Base-by-base conservation (phyloP, 2,797 vertebrate species). In the Rhinogobio ventralis region DNA sequence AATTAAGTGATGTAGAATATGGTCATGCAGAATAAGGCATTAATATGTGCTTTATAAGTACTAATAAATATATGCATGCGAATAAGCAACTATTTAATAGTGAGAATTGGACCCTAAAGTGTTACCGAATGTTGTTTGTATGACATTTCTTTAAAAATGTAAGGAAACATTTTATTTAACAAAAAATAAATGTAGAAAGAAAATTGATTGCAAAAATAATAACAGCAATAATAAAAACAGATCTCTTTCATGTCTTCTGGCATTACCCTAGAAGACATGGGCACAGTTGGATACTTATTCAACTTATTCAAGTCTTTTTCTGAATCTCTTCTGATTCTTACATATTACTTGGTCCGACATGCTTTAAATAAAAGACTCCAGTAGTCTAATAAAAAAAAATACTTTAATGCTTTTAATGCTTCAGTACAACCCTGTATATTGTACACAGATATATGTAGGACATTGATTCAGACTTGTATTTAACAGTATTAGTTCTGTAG, bases 361-460 rank as follows among this genome's bases (percentile, higher is more conserved):
- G 78, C 15, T 67, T 73, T 9, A 60, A 67, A 83, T 76, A 46
- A 80, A 81, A 85, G 77, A 79, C 60, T 20, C 5, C 3, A 49
- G 25, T n/a, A 60, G 79, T 42, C 85, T 49, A 79, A 82, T 81
- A 80, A 53, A 79, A 88, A 88, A 82, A 36, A 36, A 5, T 39
- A 19, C 73, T 64, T 87, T 57, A 82, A 79, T 20, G 2, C 39
- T 42, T 42, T 42, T 42, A 42, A 42, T 46, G 66, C 23, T 62
- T 76, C 33, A 68, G 20, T 36, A 36, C 33, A 39, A 42, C 53
- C 49, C 5, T 55, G 45, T 46, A 66, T 49, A 42, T 71, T 51
- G 51, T 78, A 17, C 39, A 77, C 39, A 77, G n/a, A 28, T 3
- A 57, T 7, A 11, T 9, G 20, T 19, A 46, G 45, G 46, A 74